Percentiles rank a stretch among this genome's conserved stretches.
phyloP scores from a whole-genome alignment of 2,888 invertebrate species.

The Monoplex corrugatus region DNA sequence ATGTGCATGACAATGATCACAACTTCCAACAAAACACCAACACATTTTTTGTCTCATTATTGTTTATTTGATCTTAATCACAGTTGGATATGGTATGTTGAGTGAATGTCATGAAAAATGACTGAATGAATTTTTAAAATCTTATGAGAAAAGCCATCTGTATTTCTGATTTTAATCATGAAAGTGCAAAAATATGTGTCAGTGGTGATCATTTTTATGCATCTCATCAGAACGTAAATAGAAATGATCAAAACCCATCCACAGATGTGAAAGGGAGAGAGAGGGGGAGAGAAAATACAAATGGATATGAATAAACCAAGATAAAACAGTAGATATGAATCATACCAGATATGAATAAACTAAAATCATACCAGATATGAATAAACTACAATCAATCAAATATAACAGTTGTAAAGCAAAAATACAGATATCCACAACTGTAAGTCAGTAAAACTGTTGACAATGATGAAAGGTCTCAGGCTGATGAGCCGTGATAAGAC shows the following conservation, averaged over 20 bases:
- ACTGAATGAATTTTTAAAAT: neutral
- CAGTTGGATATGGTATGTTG: constrained; percentile 11
- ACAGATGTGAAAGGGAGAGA: neutral
- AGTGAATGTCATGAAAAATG: neutral
- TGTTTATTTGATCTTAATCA: constrained; percentile 10
- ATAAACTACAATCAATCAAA: no score
- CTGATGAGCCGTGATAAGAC: no score
- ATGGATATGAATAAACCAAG: neutral
- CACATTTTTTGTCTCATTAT: neutral
- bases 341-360: no score
- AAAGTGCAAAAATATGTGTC: neutral
- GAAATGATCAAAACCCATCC: neutral
- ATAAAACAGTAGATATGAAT: no score
- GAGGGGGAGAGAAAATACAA: neutral
- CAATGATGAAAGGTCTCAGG: no score
- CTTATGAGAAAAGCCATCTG: neutral
- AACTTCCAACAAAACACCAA: no score
- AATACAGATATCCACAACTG: no score
- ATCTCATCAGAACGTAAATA: neutral
- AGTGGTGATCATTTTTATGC: neutral
- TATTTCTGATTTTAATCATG: neutral
- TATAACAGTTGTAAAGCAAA: no score
- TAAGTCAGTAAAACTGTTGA: no score
- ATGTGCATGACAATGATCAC: no score
- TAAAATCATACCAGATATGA: no score